Conservation (phyloP, 1,140 invertebrate species). For the Cydia fagiglandana region DNA sequence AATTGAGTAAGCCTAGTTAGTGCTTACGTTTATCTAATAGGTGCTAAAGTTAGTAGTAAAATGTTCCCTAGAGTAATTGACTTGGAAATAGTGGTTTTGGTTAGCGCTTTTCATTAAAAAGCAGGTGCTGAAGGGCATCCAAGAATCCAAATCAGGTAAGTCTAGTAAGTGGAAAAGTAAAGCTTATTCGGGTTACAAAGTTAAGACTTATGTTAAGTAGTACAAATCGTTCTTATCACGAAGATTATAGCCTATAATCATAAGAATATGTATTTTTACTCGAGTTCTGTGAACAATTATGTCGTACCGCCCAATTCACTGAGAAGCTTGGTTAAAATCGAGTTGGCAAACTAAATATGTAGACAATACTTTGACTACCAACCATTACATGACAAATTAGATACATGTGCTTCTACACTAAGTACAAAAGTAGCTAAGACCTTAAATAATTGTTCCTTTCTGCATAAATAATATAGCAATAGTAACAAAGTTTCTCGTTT, state of each 20-base stretch:
- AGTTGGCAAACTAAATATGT: neutral
- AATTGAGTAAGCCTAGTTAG: constrained; percentile 71
- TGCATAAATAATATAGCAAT: too few species aligned
- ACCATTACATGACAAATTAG: neutral
- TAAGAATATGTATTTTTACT: constrained; percentile 71
- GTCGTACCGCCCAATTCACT: constrained; percentile 66
- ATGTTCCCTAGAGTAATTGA: constrained; percentile 86
- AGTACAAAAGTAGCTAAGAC: too few species aligned
- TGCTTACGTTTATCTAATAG: constrained; percentile 73
- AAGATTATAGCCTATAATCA: constrained; percentile 72
- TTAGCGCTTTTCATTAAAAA: constrained; percentile 65
- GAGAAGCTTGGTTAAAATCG: constrained; percentile 42
- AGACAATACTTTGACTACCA: neutral
- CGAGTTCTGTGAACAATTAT: constrained; percentile 35
- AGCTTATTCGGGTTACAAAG: constrained; percentile 69
- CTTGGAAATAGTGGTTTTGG: constrained; percentile 81
- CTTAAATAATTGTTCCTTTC: too few species aligned
- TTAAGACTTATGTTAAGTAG: constrained; percentile 62
- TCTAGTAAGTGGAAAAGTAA: constrained; percentile 72
- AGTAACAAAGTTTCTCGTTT: too few species aligned
- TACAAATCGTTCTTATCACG: constrained; percentile 66
- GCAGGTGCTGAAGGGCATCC: constrained; percentile 65
- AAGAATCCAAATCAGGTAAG: constrained; percentile 53
- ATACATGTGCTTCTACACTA: too few species aligned
- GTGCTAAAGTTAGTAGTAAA: constrained; percentile 77